Evolutionary conservation across 2,888 invertebrate genomes (phyloP), one percentile per base, ranked within the genome.

Genomic region (Acronicta leporina): DNA sequence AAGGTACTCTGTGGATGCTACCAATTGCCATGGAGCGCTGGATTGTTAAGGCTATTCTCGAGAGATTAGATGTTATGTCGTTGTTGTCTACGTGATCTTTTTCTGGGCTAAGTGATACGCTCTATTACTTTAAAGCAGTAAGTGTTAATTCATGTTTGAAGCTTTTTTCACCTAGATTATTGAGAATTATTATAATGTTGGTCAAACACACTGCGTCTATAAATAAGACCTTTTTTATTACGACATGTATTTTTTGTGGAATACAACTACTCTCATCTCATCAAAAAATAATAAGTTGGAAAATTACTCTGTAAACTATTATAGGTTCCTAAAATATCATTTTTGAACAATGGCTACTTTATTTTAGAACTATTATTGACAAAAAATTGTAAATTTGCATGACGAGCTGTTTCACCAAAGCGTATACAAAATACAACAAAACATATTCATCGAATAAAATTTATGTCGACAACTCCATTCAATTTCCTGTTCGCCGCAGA

Each of bases 1-100:
- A 70, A 77, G 78, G 77, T 70, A 75, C 83, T 82, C 49, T 54
- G 55, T 68, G 81, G 81, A 80, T 75, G 78, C 81, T 70, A 64
- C 63, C 73, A 73, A 70, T 75, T 68, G 76, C 74, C 42, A 54
- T 59, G 51, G 60, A 60, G 64, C 58, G 54, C 64, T 57, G 41
- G 63, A 68, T 73, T 65, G 65, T 67, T 64, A 44, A 38, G 15
- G 56, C 61, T 62, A 68, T 71, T 73, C 73, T 60, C 62, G 6
- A 30, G 43, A 44, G 75, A 72, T 73, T 65, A 68, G 54, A 57
- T 71, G 30, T 49, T 66, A 58, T 58, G 25, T 67, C 43, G 48
- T 70, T 42, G 43, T 63, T 63, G 42, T 72, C 55, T 50, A 52
- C 6, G 35, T 27, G 20, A 44, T 63, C 30, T 55, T 54, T 71